These are phyloP conservation scores for Heteropelma amictum DNA, from an alignment of 2,888 invertebrate species.

Conservation along the genomic window DNA sequence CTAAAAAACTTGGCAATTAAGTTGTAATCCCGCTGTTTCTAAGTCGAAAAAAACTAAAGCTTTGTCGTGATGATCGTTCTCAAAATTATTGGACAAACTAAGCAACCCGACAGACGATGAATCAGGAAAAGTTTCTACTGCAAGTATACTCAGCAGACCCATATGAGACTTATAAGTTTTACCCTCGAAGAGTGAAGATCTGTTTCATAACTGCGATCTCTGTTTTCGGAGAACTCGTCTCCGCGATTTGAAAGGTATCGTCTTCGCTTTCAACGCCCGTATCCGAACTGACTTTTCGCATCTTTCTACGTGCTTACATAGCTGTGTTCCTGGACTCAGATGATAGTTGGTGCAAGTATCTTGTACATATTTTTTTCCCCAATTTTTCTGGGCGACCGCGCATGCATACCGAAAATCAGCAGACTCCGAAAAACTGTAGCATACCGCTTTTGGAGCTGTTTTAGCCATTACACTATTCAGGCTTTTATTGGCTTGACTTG, in stretches of 20 bases:
- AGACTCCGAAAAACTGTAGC: constrained; percentile 47
- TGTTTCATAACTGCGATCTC: constrained; percentile 3
- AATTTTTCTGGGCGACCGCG: constrained; percentile 54
- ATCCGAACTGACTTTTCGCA: constrained; percentile 1
- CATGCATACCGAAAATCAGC: constrained; percentile 44
- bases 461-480: constrained; percentile 44
- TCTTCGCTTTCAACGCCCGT: not conserved
- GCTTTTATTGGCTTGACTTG: constrained; percentile 54
- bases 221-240: constrained; percentile 14
- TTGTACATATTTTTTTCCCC: constrained; percentile 37
- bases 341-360: not conserved
- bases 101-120: constrained; percentile 1
- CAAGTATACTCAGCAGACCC: constrained; percentile 14
- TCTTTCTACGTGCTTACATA: constrained; percentile 16
- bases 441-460: constrained; percentile 52
- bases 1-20: too few relatives aligned
- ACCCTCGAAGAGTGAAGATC: not conserved
- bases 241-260: not conserved
- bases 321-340: constrained; percentile 12
- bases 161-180: constrained; percentile 1
- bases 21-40: too few relatives aligned
- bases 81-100: not conserved
- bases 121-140: constrained; percentile 8
- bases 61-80: not conserved
- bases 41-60: constrained; percentile 43